These are phyloP conservation scores for Spisula solida DNA, from an alignment of 2,888 invertebrate species.

Conservation along the genomic window DNA sequence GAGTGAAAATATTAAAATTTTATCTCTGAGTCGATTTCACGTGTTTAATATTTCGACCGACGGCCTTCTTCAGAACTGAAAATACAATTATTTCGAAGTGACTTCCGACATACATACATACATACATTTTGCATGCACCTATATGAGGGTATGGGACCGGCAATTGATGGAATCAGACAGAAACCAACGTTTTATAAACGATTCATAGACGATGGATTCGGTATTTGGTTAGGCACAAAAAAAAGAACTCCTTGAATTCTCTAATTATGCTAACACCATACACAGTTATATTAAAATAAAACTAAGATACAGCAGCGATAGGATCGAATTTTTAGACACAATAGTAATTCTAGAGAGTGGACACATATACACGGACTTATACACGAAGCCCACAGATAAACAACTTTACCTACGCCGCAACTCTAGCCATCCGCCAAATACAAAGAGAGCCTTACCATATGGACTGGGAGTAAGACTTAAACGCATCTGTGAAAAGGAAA, in stretches of 20 bases:
- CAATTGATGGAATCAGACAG: no score
- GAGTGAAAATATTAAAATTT: no score
- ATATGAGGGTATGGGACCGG: no score
- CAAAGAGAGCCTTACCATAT: conserved; percentile 21
- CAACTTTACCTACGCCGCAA: not conserved
- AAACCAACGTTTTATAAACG: no score
- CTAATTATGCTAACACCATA: not conserved
- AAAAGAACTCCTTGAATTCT: not conserved
- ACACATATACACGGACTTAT: not conserved
- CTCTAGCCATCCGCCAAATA: not conserved
- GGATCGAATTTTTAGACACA: not conserved
- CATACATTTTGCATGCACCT: no score
- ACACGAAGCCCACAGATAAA: not conserved
- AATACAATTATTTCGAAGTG: no score
- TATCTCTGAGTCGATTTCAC: no score
- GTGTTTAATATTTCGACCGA: no score
- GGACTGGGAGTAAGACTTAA: conserved; percentile 16
- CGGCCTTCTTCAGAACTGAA: no score
- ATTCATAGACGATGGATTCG: no score
- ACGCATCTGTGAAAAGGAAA: conserved; percentile 32
- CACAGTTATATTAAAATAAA: not conserved
- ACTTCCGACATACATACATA: no score
- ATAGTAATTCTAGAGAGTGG: not conserved
- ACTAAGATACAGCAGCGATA: not conserved
- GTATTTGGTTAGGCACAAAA: no score